Evolutionary conservation across 2,113 vertebrate species (phyloP).

Genomic region (Lagopus muta): DNA sequence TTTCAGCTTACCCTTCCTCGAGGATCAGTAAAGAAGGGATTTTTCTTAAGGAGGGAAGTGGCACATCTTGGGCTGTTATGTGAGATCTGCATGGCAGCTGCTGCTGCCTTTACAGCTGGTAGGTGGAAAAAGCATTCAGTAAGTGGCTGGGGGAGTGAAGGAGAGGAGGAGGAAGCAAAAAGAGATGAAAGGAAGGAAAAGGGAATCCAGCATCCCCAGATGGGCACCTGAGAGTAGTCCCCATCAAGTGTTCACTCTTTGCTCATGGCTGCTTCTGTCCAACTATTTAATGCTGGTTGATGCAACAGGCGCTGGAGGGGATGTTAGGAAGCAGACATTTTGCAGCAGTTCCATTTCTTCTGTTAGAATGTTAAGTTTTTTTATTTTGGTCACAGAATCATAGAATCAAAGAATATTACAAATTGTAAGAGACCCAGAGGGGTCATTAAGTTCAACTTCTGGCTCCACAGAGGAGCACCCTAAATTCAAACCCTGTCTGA

Average conservation of each 20-base stretch:
- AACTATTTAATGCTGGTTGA: neutral
- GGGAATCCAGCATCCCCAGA: neutral
- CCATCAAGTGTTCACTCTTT: fast-evolving
- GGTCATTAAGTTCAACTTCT: no score
- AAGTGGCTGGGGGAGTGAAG: neutral
- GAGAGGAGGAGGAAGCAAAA: neutral
- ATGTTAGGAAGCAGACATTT: neutral
- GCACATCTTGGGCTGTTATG: fast-evolving
- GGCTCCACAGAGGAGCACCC: no score
- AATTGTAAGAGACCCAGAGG: no score
- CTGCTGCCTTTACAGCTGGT: neutral
- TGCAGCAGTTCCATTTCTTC: neutral
- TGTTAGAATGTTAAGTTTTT: neutral
- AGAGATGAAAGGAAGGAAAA: neutral
- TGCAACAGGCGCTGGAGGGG: neutral
- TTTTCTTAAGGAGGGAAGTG: neutral
- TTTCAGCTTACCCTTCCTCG: neutral
- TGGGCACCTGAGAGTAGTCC: fast-evolving
- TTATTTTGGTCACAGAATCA: neutral
- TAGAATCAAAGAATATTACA: neutral
- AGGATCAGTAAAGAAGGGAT: neutral
- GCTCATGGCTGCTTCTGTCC: fast-evolving
- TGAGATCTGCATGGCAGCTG: neutral
- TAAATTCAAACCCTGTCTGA: no score
- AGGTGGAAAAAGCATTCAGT: neutral